Conservation (phyloP, 2,888 invertebrate species). For the Augiades crinisus region DNA sequence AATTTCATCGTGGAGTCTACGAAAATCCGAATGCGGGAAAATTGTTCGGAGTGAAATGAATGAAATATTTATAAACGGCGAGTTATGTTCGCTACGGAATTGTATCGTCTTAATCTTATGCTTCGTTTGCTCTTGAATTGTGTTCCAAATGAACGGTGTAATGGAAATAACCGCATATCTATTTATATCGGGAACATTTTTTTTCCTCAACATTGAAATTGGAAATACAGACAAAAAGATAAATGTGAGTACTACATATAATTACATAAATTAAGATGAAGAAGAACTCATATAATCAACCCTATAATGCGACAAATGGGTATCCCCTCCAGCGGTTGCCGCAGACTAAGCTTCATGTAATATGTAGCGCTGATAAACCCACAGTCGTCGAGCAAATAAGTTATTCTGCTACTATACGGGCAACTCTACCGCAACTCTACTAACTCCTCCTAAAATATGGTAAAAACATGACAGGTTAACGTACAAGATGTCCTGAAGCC, state of each 20-base stretch:
- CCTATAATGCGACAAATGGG: no score
- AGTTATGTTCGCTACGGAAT: slow-evolving; percentile 13
- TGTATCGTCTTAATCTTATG: slow-evolving; percentile 8
- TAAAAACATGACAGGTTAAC: not conserved
- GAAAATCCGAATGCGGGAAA: slow-evolving; percentile 18
- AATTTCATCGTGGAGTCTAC: slow-evolving; percentile 17
- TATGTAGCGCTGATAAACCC: no score
- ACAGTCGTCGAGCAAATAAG: no score
- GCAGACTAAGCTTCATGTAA: no score
- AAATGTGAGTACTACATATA: no score
- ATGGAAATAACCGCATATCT: not conserved
- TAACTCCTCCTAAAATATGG: not conserved
- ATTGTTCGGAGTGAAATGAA: slow-evolving; percentile 12
- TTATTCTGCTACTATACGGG: no score
- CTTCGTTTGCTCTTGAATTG: slow-evolving; percentile 7
- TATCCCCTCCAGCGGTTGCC: no score
- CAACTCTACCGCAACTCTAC: no score
- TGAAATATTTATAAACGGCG: slow-evolving; percentile 17
- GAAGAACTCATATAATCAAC: no score
- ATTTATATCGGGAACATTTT: not conserved
- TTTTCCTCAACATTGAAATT: not conserved
- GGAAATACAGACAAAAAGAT: no score
- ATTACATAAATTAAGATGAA: no score
- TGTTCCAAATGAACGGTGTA: not conserved
- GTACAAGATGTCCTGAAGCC: not conserved